Evolutionary conservation across 35 echinoderm and acorn worm genomes (phyloP), one percentile per base, ranked within the genome.

Genomic region (Ophiothrix spiculata): DNA sequence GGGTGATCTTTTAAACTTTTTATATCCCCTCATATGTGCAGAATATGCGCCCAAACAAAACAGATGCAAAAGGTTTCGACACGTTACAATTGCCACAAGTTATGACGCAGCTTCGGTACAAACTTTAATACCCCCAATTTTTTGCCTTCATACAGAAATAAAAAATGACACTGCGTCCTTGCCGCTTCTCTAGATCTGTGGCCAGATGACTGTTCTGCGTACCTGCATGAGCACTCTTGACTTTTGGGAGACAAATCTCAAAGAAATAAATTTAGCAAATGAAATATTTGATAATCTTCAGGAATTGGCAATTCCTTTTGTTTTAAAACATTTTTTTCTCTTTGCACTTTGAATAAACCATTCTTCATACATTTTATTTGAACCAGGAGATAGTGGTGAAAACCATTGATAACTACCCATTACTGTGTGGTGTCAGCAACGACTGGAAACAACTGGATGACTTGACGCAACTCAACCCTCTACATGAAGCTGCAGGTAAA

Each of bases 401-500:
- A 38, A 0, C 33, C 23, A 84, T 76, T 56, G 80, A 75, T 36
- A 74, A 90, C 36, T 83, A 75, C 28, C 88, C 78, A 25, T 42
- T 75, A 25, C 33, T 90, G 19, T 41, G 80, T 90, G 88, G 88
- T 11, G 82, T 37, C 37, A 83, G 46, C 69, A 83, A 84, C n/a
- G 14, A 37, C 41, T 90, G 74, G 21, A 64, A 75, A 54, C 29
- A 90, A 32, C 39, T 83, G 11, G 81, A 90, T 56, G 88, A 90
- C 36, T 75, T 90, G 0, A 90, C 88, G 4, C 10, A 75, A 1
- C 74, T 90, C 0, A 77, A 64, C 73, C 81, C 88, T 33, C 88
- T 90, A 39, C 75, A 83, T 90, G 88, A 90, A 84, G 88, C 88
- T 36, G 80, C 81, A 90, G 88, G 88, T 90, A 38, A 40, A 32